Base-by-base conservation (phyloP, 2,113 vertebrate species). In the Thunnus maccoyii region DNA sequence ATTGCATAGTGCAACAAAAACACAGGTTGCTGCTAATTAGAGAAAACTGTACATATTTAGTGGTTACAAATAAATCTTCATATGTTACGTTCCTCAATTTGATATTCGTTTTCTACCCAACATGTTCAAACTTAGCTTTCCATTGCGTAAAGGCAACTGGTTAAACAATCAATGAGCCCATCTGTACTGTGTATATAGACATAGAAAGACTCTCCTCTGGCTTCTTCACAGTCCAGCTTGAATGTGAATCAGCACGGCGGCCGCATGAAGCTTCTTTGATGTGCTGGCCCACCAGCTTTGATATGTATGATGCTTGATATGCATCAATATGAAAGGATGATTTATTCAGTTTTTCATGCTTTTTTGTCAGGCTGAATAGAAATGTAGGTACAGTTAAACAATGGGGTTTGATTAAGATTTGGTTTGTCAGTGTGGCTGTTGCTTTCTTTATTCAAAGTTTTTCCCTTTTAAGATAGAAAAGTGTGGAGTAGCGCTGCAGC, bases 251-350 rank as follows among this genome's bases (percentile, higher is more conserved):
- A 88, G 76, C 25, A 6, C 54, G 0, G 56, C 25, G 13, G 68
- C 47, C 30, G n/a, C 50, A 32, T 41, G 74, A 46, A 61, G 82
- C 77, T 18, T 32, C 83, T 92, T 89, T 91, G 83, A 90, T 89
- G 76, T 79, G 25, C 51, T 71, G 27, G 44, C 63, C 83, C 60
- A 32, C 50, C 30, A 66, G 80, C 81, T 88, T 88, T 86, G 74
- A 88, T 91, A 82, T 89, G 51, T 61, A 75, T 55, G 50, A 10
- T n/a, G 62, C 72, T 75, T 72, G 57, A 88, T 88, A 78, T 80
- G 75, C 75, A 86, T 73, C 85, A 87, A 15, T 48, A 54, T 56
- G 58, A 83, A 75, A 72, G 50, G 64, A 64, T 82, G 32, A 78
- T 79, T 77, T 15, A 84, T 80, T 75, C 4, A 1, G 6, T 15